Evolutionary conservation across 2,888 invertebrate species (phyloP).

Genomic region (Diarsia rubi): DNA sequence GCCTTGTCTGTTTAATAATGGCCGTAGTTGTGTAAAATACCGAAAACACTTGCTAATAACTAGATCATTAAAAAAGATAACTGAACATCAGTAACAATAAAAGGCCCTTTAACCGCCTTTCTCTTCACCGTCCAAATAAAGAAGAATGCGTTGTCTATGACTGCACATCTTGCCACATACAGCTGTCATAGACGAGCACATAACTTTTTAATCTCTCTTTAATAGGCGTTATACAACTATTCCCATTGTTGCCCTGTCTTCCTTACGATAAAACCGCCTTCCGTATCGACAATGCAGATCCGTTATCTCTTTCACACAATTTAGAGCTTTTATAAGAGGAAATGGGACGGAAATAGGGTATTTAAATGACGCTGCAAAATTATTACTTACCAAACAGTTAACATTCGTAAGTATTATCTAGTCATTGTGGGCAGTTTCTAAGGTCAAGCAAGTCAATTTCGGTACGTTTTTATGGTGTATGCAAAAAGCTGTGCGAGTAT

Average conservation of each 20-base stretch:
- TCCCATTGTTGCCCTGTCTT: conserved; percentile 64
- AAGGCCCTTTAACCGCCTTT: conserved; percentile 39
- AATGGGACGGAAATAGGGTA: conserved; percentile 63
- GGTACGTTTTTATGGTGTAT: background rate
- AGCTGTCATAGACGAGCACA: conserved; percentile 28
- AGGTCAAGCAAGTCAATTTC: conserved; percentile 14
- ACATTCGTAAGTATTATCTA: conserved; percentile 23
- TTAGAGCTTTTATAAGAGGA: conserved; percentile 61
- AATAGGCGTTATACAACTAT: conserved; percentile 59
- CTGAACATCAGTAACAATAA: conserved; percentile 10
- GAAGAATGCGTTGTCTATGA: conserved; percentile 48
- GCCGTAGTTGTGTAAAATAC: no score
- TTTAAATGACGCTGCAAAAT: conserved; percentile 63
- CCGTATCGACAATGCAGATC: conserved; percentile 62
- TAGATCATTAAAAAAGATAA: conserved; percentile 29
- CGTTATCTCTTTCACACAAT: conserved; percentile 69
- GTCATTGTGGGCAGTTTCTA: conserved; percentile 31
- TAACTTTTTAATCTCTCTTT: conserved; percentile 46
- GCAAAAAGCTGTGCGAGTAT: no score
- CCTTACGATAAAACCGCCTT: conserved; percentile 62
- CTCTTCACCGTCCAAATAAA: conserved; percentile 30
- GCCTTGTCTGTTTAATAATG: no score
- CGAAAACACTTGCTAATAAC: background rate
- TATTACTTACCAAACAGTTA: conserved; percentile 49
- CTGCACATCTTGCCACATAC: conserved; percentile 40